Conservation (phyloP, 2,797 vertebrate genomes). For the Coilia nasus region DNA sequence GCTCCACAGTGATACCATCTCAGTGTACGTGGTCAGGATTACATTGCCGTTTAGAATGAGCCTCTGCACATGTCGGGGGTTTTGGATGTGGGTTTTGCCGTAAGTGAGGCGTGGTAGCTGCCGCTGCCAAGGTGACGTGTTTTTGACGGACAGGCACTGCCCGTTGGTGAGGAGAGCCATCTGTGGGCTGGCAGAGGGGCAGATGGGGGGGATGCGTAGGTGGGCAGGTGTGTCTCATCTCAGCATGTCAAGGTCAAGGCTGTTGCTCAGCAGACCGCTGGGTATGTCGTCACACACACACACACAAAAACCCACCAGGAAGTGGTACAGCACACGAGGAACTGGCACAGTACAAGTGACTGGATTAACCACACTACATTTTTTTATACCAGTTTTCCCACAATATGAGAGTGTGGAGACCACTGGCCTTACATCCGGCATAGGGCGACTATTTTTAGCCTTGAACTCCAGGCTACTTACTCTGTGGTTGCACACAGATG, state of each 20-base stretch:
- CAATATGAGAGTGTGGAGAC: not conserved
- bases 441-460: not conserved
- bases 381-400: not conserved
- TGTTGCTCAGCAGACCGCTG: not conserved
- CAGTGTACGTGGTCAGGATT: not conserved
- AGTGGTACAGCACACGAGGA: not conserved
- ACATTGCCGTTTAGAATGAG: not conserved
- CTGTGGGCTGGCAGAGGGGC: not conserved
- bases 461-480: not conserved
- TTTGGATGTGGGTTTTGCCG: not conserved
- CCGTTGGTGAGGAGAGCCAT: not conserved
- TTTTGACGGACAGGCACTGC: not conserved
- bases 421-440: not conserved
- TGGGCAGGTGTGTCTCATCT: not conserved
- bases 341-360: not conserved
- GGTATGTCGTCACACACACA: not conserved
- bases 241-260: constrained; percentile 9
- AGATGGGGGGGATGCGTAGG: not conserved
- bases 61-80: too few relatives aligned
- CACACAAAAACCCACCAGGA: not conserved
- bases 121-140: not conserved
- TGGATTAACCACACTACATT: not conserved
- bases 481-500: not conserved
- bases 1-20: not conserved
- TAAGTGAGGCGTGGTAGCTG: not conserved